phyloP scores from a whole-genome alignment of 2,797 vertebrate species.

The Manis crassicaudata region DNA sequence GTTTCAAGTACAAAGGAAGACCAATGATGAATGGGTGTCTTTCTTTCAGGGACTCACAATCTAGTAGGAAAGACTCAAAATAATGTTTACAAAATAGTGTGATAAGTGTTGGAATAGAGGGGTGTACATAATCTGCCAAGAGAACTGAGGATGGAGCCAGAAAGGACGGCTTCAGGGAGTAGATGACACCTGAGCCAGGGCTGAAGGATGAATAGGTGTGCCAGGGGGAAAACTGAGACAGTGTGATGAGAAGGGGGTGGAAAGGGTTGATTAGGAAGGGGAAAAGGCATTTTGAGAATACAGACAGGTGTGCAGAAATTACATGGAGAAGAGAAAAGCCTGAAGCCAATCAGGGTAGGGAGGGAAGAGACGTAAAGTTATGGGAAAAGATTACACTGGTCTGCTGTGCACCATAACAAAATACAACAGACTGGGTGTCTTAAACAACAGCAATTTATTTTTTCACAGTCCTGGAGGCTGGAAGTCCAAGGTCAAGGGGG shows the following conservation, averaged over 20 bases:
- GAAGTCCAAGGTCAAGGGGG: not conserved
- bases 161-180: not conserved
- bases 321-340: not conserved
- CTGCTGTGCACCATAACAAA: not conserved
- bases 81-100: conserved; percentile 56
- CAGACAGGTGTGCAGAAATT: not conserved
- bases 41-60: not conserved
- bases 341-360: not conserved
- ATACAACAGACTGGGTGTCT: not conserved
- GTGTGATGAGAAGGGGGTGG: not conserved
- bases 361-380: not conserved
- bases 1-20: conserved; percentile 46
- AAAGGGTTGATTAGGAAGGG: not conserved
- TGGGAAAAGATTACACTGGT: not conserved
- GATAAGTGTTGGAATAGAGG: not conserved
- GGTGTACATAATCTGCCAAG: not conserved
- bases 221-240: not conserved
- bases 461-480: not conserved
- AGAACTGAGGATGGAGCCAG: not conserved
- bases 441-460: conserved; percentile 26
- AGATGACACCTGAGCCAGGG: not conserved
- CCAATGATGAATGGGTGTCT: not conserved
- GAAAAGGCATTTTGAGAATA: not conserved
- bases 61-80: conserved; percentile 18
- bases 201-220: not conserved